Evolutionary conservation across 2,888 invertebrate species (phyloP).

Genomic region (Thysanoteuthis rhombus): DNA sequence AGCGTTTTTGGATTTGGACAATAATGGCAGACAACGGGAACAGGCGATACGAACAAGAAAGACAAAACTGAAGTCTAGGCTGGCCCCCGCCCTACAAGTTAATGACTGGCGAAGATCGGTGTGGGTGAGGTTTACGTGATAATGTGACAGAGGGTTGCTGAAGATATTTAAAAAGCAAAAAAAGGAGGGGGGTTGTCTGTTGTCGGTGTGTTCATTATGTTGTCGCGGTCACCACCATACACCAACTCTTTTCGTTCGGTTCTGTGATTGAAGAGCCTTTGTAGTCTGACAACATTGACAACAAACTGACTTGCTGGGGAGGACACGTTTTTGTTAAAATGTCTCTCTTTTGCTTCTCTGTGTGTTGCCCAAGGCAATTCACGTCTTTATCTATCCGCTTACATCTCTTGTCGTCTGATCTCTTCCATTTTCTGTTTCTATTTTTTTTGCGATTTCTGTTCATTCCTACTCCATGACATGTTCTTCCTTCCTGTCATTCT

Average conservation of each 20-base stretch:
- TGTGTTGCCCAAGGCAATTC: background rate
- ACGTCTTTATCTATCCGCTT: background rate
- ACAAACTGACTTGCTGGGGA: background rate
- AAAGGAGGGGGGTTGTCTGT: background rate
- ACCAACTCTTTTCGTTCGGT: background rate
- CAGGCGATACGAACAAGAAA: background rate
- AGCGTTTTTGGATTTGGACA: background rate
- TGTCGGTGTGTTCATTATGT: background rate
- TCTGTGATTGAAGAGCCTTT: background rate
- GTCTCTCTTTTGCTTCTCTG: background rate
- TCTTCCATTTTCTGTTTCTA: background rate
- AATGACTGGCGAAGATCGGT: background rate
- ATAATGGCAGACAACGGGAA: background rate
- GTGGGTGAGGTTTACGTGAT: background rate
- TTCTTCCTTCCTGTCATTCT: background rate
- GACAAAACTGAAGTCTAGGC: background rate
- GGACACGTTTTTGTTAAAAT: background rate
- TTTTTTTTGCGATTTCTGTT: background rate
- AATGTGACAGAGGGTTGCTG: background rate
- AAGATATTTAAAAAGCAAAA: background rate
- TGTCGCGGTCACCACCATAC: slow-evolving; percentile 12
- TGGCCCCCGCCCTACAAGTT: background rate
- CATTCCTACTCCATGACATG: background rate
- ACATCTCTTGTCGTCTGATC: background rate
- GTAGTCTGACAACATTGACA: background rate